Base-by-base conservation (phyloP, 2,113 vertebrate genomes). In the Cynoglossus semilaevis region DNA sequence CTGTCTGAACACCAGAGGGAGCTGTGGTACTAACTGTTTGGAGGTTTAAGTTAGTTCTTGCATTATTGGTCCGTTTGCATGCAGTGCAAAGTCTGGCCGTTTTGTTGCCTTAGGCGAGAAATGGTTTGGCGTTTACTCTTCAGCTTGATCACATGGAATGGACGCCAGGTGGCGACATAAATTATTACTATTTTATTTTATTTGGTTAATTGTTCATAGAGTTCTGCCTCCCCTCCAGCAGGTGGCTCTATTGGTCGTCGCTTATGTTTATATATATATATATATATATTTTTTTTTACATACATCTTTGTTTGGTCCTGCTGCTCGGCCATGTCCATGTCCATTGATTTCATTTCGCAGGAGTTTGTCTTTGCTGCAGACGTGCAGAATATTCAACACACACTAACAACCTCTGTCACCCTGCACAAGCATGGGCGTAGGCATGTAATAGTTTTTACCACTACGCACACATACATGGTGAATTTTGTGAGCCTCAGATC, bases 1-100 rank as follows among this genome's bases (percentile, higher is more conserved):
- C 14, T 1, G 15, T 15, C 4, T 15, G 46, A 69, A 51, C 53
- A 70, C 54, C 52, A 64, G 60, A 64, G 60, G 49, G 68, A 22
- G 49, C 48, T 48, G 40, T 43, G n/a, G 16, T 29, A 15, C 1
- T 9, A 1, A 4, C 10, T 2, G 15, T 22, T 49, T 9, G 8
- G 12, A 19, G 7, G 35, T 38, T 10, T 53, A n/a, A 29, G 22
- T 6, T 4, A 4, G 22, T 29, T 29, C 22, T 6, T 29, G 2
- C 22, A 29, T 4, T 6, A 4, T 29, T 29, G 22, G 22, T 29
- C 22, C 22, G 22, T 29, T 29, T 29, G 22, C 22, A 29, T 6
- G 22, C 22, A 6, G 22, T 4, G 6, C 6, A 29, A 29, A 6
- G 22, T 29, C 22, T 29, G 22, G 22, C 22, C 22, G 2, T 29